Evolutionary conservation across 2,797 vertebrate species (phyloP), one percentile per base, ranked within the genome.

Genomic region (Micrastur ruficollis): DNA sequence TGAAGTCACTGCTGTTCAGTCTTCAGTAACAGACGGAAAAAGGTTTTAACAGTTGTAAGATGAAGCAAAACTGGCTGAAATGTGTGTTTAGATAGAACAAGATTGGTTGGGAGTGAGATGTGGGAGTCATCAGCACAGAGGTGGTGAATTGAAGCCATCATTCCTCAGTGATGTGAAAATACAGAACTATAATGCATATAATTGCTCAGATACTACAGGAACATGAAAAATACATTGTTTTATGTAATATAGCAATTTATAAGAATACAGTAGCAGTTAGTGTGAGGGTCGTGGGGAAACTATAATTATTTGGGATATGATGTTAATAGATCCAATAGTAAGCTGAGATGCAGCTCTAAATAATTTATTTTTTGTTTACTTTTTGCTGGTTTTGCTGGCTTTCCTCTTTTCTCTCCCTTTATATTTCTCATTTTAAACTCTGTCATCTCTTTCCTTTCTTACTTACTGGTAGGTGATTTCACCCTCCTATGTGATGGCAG

Each of bases 161-260:
- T 91, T 95, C 95, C 85, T 96, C 89, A 89, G 7, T 91, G 82
- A 93, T 93, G 65, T 88, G 86, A 94, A 93, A 96, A 93, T 91
- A 79, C 55, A 84, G 89, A 94, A 42, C 76, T 90, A n/a, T 81
- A 94, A 90, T 89, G 62, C 40, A 34, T 88, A 34, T 95, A 96
- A 95, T 96, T 96, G 85, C 62, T 73, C 47, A 32, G 82, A 81
- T 91, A 79, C 92, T 92, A 81, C 50, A 31, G 86, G 82, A 73
- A 86, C 85, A 88, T 96, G 95, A 93, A 96, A 95, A 94, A 94
- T 83, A 92, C 42, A 62, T 59, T 73, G 36, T 94, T 96, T 94
- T 81, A 86, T 84, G 76, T 88, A 96, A 91, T 59, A 47, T 40
- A 83, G 86, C 87, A 93, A 89, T 95, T 95, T 91, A 40, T 94